Evolutionary conservation across 1,140 invertebrate genomes (phyloP), one percentile per base, ranked within the genome.

Genomic region (Tachypleus tridentatus): DNA sequence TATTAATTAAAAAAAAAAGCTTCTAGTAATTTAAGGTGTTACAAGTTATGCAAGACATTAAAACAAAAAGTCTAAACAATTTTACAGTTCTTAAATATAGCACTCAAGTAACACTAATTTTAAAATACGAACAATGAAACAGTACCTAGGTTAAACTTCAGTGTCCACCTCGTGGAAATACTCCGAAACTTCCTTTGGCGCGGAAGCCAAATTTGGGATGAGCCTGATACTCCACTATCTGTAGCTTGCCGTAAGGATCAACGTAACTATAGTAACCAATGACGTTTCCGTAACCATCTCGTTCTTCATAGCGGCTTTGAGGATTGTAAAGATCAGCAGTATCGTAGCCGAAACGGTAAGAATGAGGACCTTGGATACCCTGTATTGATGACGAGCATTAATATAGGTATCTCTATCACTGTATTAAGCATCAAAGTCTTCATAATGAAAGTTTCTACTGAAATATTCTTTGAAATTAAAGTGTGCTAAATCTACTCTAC

Each of bases 301-400:
- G 80, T 72, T 92, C 88, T 76, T 92, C 89, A 72, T 85, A 86
- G 66, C 88, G 81, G 75, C 89, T 91, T 71, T 89, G 87, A 49
- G 89, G 81, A 75, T 89, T 88, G 72, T 87, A 82, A 4, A 53
- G 59, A 87, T 92, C 84, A 67, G 89, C 90, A 51, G 89, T 92
- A 73, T 92, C 88, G 75, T 83, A 92, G 66, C 89, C 89, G 77
- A 90, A 92, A 74, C 89, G 85, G 74, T 92, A 93, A 59, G 86
- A 88, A 70, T 87, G 81, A 3, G 89, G 89, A 57, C 89, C 89
- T 80, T 54, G 88, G 70, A 75, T 89, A 89, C 4, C 88, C 89
- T 83, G 70, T 29, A 2, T 29, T 29, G 29, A 29, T 29, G 29
- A 29, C 29, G 0, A 29, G 29, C 29, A 29, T 29, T 0, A 29